A percentile compares a stretch with the other conserved stretches of the same genome.
Evolutionary conservation across 2,113 vertebrate genomes (phyloP).

Genomic region (Mandrillus leucophaeus): DNA sequence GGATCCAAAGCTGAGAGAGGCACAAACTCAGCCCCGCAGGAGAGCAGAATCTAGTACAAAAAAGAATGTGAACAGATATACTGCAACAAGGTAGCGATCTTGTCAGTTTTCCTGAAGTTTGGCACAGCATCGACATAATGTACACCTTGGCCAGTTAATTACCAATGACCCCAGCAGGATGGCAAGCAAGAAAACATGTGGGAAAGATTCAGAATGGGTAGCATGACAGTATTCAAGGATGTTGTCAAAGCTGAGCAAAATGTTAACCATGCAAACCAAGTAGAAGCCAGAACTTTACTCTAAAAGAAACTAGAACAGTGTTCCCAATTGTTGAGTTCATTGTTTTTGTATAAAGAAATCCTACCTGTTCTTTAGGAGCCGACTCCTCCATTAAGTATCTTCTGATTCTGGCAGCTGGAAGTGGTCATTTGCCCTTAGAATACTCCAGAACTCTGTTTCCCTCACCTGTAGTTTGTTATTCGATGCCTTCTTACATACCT

Average conservation of each 20-base stretch:
- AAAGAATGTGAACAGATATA: background rate
- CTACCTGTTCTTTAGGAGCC: background rate
- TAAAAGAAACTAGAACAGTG: background rate
- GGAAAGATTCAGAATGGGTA: background rate
- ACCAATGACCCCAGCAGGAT: background rate
- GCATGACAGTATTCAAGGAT: background rate
- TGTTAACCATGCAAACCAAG: background rate
- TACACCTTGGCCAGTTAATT: background rate
- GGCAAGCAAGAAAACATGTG: background rate
- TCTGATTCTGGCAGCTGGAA: background rate
- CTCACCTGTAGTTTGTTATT: background rate
- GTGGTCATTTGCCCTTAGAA: background rate
- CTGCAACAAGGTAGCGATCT: background rate
- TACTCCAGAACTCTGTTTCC: background rate
- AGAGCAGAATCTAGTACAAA: background rate
- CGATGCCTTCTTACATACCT: background rate
- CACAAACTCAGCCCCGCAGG: background rate
- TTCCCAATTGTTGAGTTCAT: background rate
- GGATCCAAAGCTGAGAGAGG: background rate
- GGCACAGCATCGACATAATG: background rate
- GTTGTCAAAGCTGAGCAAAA: background rate
- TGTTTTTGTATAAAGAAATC: background rate
- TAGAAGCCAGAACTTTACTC: background rate
- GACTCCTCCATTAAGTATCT: background rate
- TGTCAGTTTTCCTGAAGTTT: background rate